Evolutionary conservation across 2,888 invertebrate species (phyloP).

Genomic region (Diogma glabrata): DNA sequence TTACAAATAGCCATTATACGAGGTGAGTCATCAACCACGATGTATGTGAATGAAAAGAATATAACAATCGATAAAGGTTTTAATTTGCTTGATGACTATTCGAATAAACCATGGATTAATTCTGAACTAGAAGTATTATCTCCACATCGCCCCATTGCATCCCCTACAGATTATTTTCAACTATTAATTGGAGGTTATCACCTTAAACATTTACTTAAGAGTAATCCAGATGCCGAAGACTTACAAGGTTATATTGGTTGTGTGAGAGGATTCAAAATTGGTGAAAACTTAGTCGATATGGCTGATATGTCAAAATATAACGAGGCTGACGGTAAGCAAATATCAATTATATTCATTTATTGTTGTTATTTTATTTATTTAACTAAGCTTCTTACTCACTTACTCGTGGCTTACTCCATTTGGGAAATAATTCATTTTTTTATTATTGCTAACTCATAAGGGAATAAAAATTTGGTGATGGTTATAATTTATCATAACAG

Average conservation of each 20-base stretch:
- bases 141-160: conserved; percentile 79
- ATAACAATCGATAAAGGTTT: conserved; percentile 57
- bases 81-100: conserved; percentile 59
- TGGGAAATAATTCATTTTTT: no score
- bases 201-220: conserved; percentile 53
- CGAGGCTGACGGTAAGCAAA: conserved; percentile 51
- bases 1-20: conserved; percentile 81
- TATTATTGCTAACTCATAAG: no score
- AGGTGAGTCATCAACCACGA: conserved; percentile 55
- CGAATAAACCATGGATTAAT: conserved; percentile 78
- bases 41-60: conserved; percentile 72
- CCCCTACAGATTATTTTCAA: conserved; percentile 82
- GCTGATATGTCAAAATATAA: conserved; percentile 56
- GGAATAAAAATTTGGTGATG: no score
- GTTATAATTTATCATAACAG: no score
- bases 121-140: conserved; percentile 75
- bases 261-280: conserved; percentile 76
- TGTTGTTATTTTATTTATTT: neutral
- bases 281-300: conserved; percentile 65
- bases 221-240: conserved; percentile 39
- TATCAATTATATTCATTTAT: neutral
- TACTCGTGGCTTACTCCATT: no score
- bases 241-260: conserved; percentile 76
- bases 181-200: conserved; percentile 80
- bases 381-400: neutral